phyloP scores from a whole-genome alignment of 30 jellyfish, hydroid and myxozoan genomes.

The Hydractinia symbiolongicarpus region DNA sequence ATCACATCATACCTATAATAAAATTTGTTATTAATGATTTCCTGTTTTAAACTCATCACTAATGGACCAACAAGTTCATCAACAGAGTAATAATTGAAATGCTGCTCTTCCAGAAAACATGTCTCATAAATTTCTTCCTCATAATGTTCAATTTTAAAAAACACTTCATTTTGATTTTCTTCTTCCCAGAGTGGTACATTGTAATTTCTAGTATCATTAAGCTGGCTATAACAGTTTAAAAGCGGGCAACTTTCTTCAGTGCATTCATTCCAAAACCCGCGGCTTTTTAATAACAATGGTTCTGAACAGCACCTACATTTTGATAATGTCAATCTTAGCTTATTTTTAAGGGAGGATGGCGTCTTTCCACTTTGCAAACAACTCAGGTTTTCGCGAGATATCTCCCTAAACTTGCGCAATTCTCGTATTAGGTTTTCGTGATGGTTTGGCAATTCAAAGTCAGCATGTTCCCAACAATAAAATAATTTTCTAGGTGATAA shows the following conservation, averaged over 20 bases:
- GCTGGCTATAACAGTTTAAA: conserved; percentile 22
- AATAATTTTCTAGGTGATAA: conserved; percentile 58
- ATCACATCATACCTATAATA: conserved; percentile 61
- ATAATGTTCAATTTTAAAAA: conserved; percentile 71
- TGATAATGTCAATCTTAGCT: background rate
- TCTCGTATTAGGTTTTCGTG: conserved; percentile 66
- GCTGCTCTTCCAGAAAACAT: conserved; percentile 64
- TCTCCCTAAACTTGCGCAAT: conserved; percentile 55
- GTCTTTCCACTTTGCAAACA: conserved; percentile 48
- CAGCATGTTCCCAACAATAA: conserved; percentile 78
- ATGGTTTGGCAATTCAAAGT: conserved; percentile 56
- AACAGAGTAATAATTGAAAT: conserved; percentile 57
- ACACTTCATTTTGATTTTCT: conserved; percentile 21
- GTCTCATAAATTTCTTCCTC: conserved; percentile 91
- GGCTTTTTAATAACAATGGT: conserved; percentile 26
- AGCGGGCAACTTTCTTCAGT: conserved; percentile 59
- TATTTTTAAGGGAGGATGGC: background rate
- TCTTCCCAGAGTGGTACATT: conserved; percentile 17
- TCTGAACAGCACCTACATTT: conserved; percentile 60
- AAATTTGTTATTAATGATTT: conserved; percentile 41
- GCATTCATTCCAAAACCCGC: conserved; percentile 85
- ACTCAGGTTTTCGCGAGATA: conserved; percentile 43
- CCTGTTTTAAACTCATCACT: conserved; percentile 82
- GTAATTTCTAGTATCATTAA: background rate
- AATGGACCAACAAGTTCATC: conserved; percentile 76